These are phyloP conservation scores for Acropora tenuis DNA, from an alignment of 64 coral and sea anemone genomes.

Conservation along the genomic window DNA sequence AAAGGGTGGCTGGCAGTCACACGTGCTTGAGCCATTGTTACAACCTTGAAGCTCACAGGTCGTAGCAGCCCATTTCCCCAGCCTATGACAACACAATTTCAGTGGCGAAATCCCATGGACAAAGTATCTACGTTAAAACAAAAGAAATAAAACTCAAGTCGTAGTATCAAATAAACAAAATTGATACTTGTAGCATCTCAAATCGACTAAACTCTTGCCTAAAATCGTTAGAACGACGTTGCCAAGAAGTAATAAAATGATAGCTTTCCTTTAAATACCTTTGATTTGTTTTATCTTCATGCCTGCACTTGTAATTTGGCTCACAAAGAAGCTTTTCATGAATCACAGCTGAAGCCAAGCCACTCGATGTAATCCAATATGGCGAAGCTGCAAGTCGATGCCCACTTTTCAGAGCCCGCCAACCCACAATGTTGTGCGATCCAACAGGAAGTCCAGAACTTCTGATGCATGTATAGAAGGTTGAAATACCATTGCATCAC, in stretches of 20 bases:
- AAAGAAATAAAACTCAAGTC: conserved; percentile 66
- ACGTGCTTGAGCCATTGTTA: conserved; percentile 44
- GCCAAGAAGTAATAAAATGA: conserved; percentile 36
- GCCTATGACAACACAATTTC: conserved; percentile 71
- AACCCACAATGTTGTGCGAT: conserved; percentile 40
- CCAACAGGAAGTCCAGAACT: conserved; percentile 53
- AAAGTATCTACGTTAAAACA: conserved; percentile 55
- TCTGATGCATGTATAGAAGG: conserved; percentile 21
- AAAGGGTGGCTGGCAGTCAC: conserved; percentile 76
- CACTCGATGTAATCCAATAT: conserved; percentile 63
- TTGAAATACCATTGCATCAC: too few species aligned
- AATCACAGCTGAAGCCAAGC: conserved; percentile 27
- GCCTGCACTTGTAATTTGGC: conserved; percentile 28
- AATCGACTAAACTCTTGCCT: conserved; percentile 30
- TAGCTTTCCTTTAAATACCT: conserved; percentile 61
- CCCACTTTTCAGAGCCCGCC: conserved; percentile 59
- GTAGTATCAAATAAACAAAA: conserved; percentile 52
- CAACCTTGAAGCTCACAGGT: conserved; percentile 62
- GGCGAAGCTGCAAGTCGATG: conserved; percentile 45
- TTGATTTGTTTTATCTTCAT: conserved; percentile 51
- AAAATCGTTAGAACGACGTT: conserved; percentile 28
- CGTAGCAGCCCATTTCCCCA: conserved; percentile 68
- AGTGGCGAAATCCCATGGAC: conserved; percentile 66
- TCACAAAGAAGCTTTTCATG: conserved; percentile 26
- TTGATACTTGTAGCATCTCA: conserved; percentile 27